Base-by-base conservation (phyloP, 2,888 invertebrate genomes). In the Ophioninae sp. region DNA sequence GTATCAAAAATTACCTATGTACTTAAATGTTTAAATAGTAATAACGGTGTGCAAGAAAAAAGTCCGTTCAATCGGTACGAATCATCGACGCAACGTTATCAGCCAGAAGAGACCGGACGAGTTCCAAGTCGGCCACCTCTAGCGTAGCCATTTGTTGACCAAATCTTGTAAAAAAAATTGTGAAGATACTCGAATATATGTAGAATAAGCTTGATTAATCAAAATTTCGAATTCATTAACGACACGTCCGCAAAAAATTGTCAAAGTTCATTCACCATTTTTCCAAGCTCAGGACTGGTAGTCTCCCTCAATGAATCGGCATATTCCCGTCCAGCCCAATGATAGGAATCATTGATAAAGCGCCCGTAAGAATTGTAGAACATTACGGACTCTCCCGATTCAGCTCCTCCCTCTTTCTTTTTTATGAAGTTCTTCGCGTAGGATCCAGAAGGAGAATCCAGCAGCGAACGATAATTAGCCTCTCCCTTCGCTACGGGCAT, bases 391-490 rank as follows among this genome's bases (percentile, higher is more conserved):
- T 59, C 20, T 69, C 44, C 6, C 30, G 8, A 30, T 10, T 61
- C 51, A 6, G 2, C 30, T n/a, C n/a, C 30, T 58, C 58, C 30
- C 58, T 56, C 63, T 63, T 65, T 67, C 56, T 51, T 30, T 44
- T 58, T 67, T 63, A 22, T 2, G 9, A 56, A 61, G 68, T 13
- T 17, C 39, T 20, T 23, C 63, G 74, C 63, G 65, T 71, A 83
- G 72, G 71, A 79, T 81, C 73, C 68, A 72, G 77, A 80, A 80
- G 77, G 73, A 76, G 77, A 74, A 82, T 78, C 63, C 82, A 75
- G 39, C 78, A 58, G 71, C 71, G 58, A 68, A 84, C 75, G 84
- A 84, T 84, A 84, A 84, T 84, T 84, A 84, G 84, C 75, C 79
- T 73, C 71, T 71, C 51, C 67, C 67, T 59, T 59, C 59, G 58